Conservation (phyloP, 2,888 invertebrate genomes). For the Eueremaeus valkanovi region DNA sequence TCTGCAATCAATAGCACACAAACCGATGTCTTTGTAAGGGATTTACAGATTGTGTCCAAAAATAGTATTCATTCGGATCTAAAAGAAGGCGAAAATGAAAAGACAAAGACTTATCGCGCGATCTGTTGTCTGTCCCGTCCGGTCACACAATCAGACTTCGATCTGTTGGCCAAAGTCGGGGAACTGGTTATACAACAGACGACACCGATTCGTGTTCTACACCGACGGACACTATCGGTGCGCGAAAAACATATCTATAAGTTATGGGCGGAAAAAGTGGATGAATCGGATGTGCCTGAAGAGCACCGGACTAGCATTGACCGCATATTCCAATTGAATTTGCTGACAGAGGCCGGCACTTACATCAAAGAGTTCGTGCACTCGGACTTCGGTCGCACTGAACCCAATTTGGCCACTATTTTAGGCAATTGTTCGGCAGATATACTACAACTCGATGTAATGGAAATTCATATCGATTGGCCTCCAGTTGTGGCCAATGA, state of each 20-base stretch:
- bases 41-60: constrained; percentile 64
- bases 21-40: constrained; percentile 53
- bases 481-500: neutral
- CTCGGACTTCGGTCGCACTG: constrained; percentile 86
- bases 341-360: constrained; percentile 81
- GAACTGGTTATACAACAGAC: constrained; percentile 67
- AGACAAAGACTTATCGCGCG: constrained; percentile 79
- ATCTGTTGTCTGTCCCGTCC: constrained; percentile 62
- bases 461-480: constrained; percentile 38
- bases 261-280: constrained; percentile 15
- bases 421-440: constrained; percentile 65
- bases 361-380: constrained; percentile 95
- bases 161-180: constrained; percentile 58
- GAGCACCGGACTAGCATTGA: neutral
- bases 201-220: constrained; percentile 86
- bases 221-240: constrained; percentile 54
- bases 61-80: constrained; percentile 54
- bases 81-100: constrained; percentile 81
- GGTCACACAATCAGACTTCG: constrained; percentile 52
- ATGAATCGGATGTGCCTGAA: neutral
- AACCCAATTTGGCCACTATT: constrained; percentile 68
- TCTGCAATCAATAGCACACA: constrained; percentile 23
- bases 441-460: constrained; percentile 71
- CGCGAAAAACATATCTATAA: constrained; percentile 38
- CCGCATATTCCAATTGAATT: constrained; percentile 19